A percentile compares a stretch with the other conserved stretches of the same genome.
These are phyloP conservation scores for Actinopyga echinites DNA, from an alignment of 53 echinoderm and acorn worm genomes.

Conservation along the genomic window DNA sequence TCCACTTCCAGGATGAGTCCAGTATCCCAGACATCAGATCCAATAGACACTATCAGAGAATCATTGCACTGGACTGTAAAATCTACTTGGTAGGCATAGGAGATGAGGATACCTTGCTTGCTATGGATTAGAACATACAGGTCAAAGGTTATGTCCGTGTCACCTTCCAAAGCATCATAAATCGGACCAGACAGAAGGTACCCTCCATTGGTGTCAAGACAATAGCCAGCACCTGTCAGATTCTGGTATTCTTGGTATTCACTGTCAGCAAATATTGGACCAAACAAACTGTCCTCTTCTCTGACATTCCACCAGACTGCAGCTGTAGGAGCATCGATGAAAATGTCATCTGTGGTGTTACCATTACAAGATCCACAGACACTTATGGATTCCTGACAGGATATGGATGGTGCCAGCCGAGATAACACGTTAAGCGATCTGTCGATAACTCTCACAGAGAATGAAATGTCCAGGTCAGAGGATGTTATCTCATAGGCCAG, in stretches of 20 bases:
- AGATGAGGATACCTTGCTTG: constrained; percentile 68
- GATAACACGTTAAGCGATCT: constrained; percentile 58
- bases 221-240: constrained; percentile 65
- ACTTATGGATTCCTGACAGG: constrained; percentile 51
- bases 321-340: constrained; percentile 36
- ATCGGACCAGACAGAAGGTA: constrained; percentile 68
- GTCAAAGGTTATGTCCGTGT: constrained; percentile 62
- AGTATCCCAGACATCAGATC: constrained; percentile 61
- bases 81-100: constrained; percentile 61
- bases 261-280: constrained; percentile 47
- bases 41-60: constrained; percentile 63
- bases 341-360: constrained; percentile 66
- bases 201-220: constrained; percentile 57
- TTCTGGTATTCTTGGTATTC: constrained; percentile 61
- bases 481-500: constrained; percentile 56
- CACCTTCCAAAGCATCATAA: constrained; percentile 59
- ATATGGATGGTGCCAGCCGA: constrained; percentile 21
- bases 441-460: constrained; percentile 62
- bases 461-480: constrained; percentile 17
- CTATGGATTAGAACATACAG: constrained; percentile 54
- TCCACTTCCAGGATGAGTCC: constrained; percentile 33
- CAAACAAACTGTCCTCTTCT: constrained; percentile 55
- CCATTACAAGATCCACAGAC: constrained; percentile 89
- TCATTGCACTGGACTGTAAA: constrained; percentile 61
- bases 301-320: constrained; percentile 53